Percentiles rank a stretch among this genome's conserved stretches.
Conservation (phyloP, 1,140 invertebrate species). For the Aphaenogaster ashmeadi region DNA sequence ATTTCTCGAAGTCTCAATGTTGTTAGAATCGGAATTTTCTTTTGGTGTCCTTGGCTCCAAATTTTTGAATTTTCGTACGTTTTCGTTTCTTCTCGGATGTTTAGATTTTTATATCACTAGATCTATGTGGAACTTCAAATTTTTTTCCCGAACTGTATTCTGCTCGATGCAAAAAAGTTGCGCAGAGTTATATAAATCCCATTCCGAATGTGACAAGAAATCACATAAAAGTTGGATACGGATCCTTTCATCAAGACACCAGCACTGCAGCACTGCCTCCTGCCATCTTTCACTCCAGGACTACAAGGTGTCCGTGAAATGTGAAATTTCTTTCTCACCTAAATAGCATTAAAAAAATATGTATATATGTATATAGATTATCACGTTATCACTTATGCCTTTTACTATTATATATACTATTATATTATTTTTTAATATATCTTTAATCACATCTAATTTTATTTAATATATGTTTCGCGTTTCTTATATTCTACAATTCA, state of each 20-base stretch:
- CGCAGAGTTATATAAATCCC: conserved; percentile 48
- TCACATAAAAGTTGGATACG: conserved; percentile 17
- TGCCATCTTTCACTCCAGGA: conserved; percentile 68
- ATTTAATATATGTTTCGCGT: background rate
- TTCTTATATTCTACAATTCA: conserved; percentile 8
- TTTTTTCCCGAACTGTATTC: background rate
- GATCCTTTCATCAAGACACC: conserved; percentile 54
- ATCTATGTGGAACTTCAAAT: background rate
- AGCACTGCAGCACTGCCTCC: conserved; percentile 80
- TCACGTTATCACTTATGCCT: background rate
- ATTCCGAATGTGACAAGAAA: conserved; percentile 9
- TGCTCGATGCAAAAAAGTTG: conserved; percentile 37
- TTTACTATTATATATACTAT: background rate
- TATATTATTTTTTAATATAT: background rate
- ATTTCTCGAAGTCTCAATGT: background rate
- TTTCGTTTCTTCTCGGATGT: background rate
- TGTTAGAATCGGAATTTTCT: background rate
- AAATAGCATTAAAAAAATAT: background rate
- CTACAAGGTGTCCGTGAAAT: conserved; percentile 18
- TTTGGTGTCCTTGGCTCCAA: background rate
- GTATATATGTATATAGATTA: background rate
- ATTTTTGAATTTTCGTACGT: background rate
- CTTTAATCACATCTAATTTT: background rate
- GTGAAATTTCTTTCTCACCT: conserved; percentile 8
- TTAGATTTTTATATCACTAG: background rate